Conservation (phyloP, 2,888 invertebrate species). For the Orthosia cruda region DNA sequence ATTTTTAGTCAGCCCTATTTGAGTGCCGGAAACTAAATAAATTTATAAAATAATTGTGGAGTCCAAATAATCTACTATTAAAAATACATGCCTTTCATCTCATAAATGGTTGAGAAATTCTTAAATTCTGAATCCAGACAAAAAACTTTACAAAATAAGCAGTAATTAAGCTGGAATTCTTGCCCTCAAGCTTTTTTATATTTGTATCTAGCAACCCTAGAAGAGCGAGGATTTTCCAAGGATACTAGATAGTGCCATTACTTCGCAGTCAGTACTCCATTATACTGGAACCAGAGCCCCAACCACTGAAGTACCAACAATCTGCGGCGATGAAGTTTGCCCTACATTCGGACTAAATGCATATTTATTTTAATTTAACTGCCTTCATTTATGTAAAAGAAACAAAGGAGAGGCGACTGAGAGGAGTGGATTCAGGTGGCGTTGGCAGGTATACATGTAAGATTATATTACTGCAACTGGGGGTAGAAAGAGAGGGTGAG, state of each 20-base stretch:
- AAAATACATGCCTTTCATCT: too few relatives aligned
- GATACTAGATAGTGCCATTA: constrained; percentile 55
- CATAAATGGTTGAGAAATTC: too few relatives aligned
- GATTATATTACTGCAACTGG: neutral
- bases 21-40: too few relatives aligned
- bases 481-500: too few relatives aligned
- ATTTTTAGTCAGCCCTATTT: too few relatives aligned
- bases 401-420: neutral
- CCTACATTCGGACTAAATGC: constrained; percentile 47
- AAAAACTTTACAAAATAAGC: too few relatives aligned
- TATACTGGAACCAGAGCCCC: constrained; percentile 18
- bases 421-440: neutral
- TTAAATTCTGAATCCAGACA: too few relatives aligned
- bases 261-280: constrained; percentile 24
- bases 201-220: constrained; percentile 40
- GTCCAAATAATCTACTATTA: too few relatives aligned
- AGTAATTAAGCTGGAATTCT: too few relatives aligned
- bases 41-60: too few relatives aligned
- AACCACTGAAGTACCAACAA: constrained; percentile 8
- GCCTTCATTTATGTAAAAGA: constrained; percentile 10
- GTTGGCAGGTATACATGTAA: neutral
- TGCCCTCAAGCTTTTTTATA: neutral
- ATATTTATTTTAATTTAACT: constrained; percentile 52
- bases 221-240: constrained; percentile 14
- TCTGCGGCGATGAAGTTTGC: constrained; percentile 7